Evolutionary conservation across 1,140 invertebrate species (phyloP).

Genomic region (Drosophila pallidifrons): DNA sequence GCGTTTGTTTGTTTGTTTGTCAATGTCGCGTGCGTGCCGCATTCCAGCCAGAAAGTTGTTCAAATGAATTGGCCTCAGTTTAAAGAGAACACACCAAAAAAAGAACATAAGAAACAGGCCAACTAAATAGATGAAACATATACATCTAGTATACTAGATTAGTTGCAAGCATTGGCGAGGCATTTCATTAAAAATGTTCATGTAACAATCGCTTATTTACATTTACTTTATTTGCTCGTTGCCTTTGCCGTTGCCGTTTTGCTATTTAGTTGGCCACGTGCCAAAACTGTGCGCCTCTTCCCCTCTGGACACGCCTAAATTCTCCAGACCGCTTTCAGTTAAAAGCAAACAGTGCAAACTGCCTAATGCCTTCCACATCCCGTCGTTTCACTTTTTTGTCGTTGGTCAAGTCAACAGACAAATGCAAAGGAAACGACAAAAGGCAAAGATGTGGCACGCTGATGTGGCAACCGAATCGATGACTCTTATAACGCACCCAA

Average conservation of each 20-base stretch:
- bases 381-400: constrained; percentile 26
- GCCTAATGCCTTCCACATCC: constrained; percentile 23
- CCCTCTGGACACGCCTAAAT: constrained; percentile 26
- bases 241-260: constrained; percentile 8
- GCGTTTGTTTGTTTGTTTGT: constrained; percentile 32
- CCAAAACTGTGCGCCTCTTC: constrained; percentile 46
- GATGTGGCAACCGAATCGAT: constrained; percentile 14
- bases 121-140: constrained; percentile 3
- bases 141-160: constrained; percentile 3
- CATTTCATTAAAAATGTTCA: constrained; percentile 38
- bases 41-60: constrained; percentile 11
- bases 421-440: constrained; percentile 19
- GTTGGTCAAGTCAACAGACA: constrained; percentile 39
- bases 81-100: not conserved
- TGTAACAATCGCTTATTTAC: constrained; percentile 44
- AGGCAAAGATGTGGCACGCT: constrained; percentile 9
- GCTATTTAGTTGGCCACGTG: constrained; percentile 61
- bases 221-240: constrained; percentile 33
- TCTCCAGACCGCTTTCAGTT: constrained; percentile 20
- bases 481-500: not conserved
- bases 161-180: constrained; percentile 9
- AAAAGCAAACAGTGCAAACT: constrained; percentile 23
- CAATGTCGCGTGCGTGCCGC: constrained; percentile 49
- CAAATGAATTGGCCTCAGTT: constrained; percentile 33
- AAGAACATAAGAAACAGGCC: not conserved